Percentiles rank a stretch among this genome's conserved stretches.
phyloP scores from a whole-genome alignment of 2,888 invertebrate species.

The Melipona bicolor region DNA sequence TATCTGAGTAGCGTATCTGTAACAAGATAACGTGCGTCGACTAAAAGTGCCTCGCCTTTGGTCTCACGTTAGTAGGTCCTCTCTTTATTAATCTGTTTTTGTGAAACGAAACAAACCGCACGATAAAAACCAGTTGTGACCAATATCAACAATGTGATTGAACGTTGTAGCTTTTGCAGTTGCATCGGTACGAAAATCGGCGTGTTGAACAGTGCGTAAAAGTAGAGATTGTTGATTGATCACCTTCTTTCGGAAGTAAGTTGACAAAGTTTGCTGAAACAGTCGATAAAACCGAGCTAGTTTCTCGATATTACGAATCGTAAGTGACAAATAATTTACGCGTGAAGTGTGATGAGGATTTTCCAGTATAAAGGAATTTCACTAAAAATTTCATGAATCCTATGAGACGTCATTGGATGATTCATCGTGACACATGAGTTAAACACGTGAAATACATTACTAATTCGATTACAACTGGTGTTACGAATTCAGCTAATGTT shows the following conservation, averaged over 20 bases:
- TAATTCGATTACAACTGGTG: neutral
- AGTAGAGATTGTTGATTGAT: conserved; percentile 1
- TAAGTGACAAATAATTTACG: neutral
- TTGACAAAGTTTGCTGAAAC: neutral
- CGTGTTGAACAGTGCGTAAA: neutral
- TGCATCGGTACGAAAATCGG: neutral
- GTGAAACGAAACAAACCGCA: conserved; percentile 24
- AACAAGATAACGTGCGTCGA: conserved; percentile 74
- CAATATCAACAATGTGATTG: conserved; percentile 39
- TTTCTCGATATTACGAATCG: neutral
- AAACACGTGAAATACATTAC: conserved; percentile 30
- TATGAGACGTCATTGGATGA: conserved; percentile 50
- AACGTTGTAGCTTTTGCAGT: neutral
- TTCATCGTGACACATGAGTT: conserved; percentile 61
- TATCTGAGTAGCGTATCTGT: conserved; percentile 78
- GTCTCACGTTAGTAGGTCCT: conserved; percentile 34
- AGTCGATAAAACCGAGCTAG: too few relatives aligned
- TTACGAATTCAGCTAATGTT: neutral
- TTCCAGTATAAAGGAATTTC: neutral
- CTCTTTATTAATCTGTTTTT: conserved; percentile 10
- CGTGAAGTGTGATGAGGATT: neutral
- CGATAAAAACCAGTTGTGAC: neutral
- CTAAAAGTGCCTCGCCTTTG: conserved; percentile 74
- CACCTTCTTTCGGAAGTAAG: conserved; percentile 8
- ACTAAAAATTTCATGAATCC: conserved; percentile 4